Evolutionary conservation across 2,113 vertebrate species (phyloP), one percentile per base, ranked within the genome.

Genomic region (Anser brachyrhynchus): DNA sequence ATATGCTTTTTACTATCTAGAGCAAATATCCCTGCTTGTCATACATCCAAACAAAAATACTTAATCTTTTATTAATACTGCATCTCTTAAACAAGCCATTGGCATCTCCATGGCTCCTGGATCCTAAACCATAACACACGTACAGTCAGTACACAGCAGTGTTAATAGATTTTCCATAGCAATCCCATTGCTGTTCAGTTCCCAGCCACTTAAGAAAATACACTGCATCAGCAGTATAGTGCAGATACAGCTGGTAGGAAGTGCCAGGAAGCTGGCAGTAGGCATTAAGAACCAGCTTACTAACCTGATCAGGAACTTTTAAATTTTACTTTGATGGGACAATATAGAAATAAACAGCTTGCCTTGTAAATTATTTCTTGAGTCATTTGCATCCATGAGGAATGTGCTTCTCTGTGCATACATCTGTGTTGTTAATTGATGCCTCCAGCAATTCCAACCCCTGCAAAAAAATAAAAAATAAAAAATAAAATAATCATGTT

Each of bases 1-100:
- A 80, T 83, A 93, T 49, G 46, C 44, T 80, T 96, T 77, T 80
- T 52, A 41, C 61, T 78, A 59, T 69, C 72, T 88, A 81, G 61
- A 93, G 52, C 61, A 95, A 92, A 90, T 75, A 93, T 41, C 39
- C 66, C 19, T 37, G 18, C 25, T 66, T 92, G 31, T 78, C 76
- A 78, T 41, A 76, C 57, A 70, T 75, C 73, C n/a, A 52, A 92
- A 39, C 1, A 3, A 81, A 73, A 52, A 69, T 28, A 78, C 6
- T 49, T 87, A 92, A 90, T 81, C 49, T 81, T 75, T 49, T 69
- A 70, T 84, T 87, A 84, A 92, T 78, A 90, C n/a, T 54, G 23
- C 11, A 10, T 57, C 59, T 89, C 65, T 54, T 92, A 84, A 93
- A 37, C 8, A 18, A 78, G 73, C 17, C 44, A 73, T 51, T 74